Evolutionary conservation across 2,113 vertebrate genomes (phyloP).

Genomic region (Ceuthmochares aereus): DNA sequence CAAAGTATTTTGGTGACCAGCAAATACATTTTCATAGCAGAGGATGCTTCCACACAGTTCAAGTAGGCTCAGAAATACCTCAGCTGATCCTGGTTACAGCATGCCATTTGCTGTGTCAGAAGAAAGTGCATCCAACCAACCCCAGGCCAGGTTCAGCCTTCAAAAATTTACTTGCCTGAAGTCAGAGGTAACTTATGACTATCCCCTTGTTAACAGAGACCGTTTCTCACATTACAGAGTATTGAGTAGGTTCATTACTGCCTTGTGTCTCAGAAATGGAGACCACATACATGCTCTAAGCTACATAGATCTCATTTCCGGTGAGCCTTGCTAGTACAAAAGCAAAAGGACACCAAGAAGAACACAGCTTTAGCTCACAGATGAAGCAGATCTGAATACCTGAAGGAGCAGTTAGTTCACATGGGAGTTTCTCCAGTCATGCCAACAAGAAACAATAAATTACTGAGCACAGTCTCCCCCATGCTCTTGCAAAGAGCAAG

Average conservation of each 20-base stretch:
- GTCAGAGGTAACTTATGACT: neutral
- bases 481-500: neutral
- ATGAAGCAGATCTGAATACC: neutral
- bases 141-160: neutral
- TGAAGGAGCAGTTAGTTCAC: neutral
- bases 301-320: neutral
- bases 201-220: neutral
- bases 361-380: neutral
- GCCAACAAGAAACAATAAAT: neutral
- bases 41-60: neutral
- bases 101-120: neutral
- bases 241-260: neutral
- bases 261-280: neutral
- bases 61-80: neutral
- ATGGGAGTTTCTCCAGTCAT: neutral
- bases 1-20: neutral
- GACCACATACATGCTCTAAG: neutral
- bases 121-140: neutral
- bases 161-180: neutral
- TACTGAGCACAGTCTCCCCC: neutral
- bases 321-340: neutral
- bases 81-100: neutral
- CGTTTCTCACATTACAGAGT: neutral
- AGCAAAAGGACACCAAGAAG: neutral
- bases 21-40: neutral